phyloP scores from a whole-genome alignment of 2,113 vertebrate species.

The Cebidichthys violaceus region DNA sequence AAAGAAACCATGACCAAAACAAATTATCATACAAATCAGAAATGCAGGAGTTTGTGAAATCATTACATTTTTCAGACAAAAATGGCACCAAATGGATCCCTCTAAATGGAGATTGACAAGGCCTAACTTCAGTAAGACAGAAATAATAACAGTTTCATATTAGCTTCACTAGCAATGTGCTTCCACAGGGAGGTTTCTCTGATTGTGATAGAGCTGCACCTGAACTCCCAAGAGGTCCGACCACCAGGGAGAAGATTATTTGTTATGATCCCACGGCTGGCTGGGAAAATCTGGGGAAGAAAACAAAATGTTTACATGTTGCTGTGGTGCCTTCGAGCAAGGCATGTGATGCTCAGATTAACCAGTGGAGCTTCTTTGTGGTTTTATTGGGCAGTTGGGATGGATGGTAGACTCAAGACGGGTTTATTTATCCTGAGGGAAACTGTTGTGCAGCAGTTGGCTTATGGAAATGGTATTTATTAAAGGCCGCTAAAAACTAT shows the following conservation, averaged over 20 bases:
- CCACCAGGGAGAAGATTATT: background rate
- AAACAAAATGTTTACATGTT: conserved; percentile 1
- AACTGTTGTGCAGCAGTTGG: too few species aligned
- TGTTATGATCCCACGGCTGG: background rate
- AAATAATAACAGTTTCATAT: background rate
- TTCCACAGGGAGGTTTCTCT: background rate
- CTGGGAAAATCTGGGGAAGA: background rate
- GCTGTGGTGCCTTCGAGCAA: background rate
- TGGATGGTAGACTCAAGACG: too few species aligned
- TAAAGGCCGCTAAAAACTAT: too few species aligned
- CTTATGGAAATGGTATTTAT: too few species aligned
- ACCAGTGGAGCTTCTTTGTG: background rate
- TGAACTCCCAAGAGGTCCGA: background rate
- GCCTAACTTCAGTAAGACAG: background rate
- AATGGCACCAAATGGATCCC: background rate
- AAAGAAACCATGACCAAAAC: too few species aligned
- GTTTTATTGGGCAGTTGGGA: background rate
- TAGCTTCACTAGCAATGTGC: background rate
- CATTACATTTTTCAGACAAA: too few species aligned
- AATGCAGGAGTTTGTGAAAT: too few species aligned
- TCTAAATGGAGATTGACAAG: background rate
- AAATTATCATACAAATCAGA: too few species aligned
- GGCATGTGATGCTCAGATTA: background rate
- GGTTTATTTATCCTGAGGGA: too few species aligned
- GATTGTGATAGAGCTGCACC: background rate